These are phyloP conservation scores for Eupithecia dodoneata DNA, from an alignment of 2,888 invertebrate genomes.

Conservation along the genomic window DNA sequence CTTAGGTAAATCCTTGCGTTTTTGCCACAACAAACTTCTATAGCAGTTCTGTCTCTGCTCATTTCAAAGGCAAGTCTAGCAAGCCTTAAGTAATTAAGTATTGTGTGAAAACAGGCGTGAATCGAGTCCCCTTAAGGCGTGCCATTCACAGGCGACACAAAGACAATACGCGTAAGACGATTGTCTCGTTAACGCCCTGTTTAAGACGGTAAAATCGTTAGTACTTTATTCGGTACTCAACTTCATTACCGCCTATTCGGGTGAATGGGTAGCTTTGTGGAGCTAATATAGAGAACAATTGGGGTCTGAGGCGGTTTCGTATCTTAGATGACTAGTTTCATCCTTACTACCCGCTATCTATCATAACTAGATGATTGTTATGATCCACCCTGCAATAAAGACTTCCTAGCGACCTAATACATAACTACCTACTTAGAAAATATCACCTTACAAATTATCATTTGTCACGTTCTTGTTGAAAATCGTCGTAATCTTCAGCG, in stretches of 20 bases:
- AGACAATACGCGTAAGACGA: conserved; percentile 48
- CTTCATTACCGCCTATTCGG: conserved; percentile 45
- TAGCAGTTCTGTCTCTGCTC: background rate
- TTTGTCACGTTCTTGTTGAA: conserved; percentile 1
- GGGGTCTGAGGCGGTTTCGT: conserved; percentile 19
- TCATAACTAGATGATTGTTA: conserved; percentile 12
- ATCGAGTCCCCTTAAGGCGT: conserved; percentile 39
- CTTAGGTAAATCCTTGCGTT: background rate
- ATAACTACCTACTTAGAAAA: background rate
- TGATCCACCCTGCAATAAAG: conserved; percentile 1
- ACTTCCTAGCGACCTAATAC: background rate
- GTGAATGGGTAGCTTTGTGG: conserved; percentile 44
- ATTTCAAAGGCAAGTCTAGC: conserved; percentile 11
- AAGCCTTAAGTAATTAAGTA: conserved; percentile 22
- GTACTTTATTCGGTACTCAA: conserved; percentile 46
- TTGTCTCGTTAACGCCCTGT: conserved; percentile 46
- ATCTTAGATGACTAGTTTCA: conserved; percentile 21
- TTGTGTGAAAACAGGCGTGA: conserved; percentile 32
- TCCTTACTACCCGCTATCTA: conserved; percentile 1
- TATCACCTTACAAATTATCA: background rate
- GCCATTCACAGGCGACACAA: conserved; percentile 45
- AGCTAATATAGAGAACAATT: conserved; percentile 36
- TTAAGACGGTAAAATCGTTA: conserved; percentile 48
- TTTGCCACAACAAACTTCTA: background rate
- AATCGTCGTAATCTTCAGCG: background rate